Evolutionary conservation across 2,113 vertebrate species (phyloP).

Genomic region (Fukomys damarensis): DNA sequence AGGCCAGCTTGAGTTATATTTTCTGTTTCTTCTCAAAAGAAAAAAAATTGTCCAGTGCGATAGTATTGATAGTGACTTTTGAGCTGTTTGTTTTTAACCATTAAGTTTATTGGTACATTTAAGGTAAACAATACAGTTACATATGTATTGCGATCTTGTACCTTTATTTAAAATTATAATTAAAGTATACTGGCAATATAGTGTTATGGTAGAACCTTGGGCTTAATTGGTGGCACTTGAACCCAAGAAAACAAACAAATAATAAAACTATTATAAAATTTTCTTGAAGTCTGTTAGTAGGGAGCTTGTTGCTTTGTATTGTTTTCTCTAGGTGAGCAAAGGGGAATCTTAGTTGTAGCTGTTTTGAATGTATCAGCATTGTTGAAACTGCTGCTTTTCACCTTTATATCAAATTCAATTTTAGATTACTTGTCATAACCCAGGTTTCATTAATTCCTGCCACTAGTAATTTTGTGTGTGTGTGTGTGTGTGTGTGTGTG

Average conservation of each 20-base stretch:
- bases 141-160: too few species aligned
- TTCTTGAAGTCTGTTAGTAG: slow-evolving; percentile 4
- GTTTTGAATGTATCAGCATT: not conserved
- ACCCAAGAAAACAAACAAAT: not conserved
- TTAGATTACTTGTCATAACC: not conserved
- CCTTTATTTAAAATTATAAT: slow-evolving; percentile 4
- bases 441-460: not conserved
- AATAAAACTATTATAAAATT: not conserved
- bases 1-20: not conserved
- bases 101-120: too few species aligned
- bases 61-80: slow-evolving; percentile 12
- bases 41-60: not conserved
- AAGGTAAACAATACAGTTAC: too few species aligned
- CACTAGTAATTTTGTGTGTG: not conserved
- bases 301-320: not conserved
- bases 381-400: not conserved
- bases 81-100: too few species aligned
- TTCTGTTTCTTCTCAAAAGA: not conserved
- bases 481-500: not conserved
- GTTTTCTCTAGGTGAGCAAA: not conserved
- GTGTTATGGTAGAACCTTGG: not conserved
- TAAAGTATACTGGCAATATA: not conserved
- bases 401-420: not conserved
- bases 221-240: not conserved
- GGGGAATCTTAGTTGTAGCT: not conserved